Evolutionary conservation across 2,797 vertebrate genomes (phyloP).

Genomic region (Toxotes lorentzi): DNA sequence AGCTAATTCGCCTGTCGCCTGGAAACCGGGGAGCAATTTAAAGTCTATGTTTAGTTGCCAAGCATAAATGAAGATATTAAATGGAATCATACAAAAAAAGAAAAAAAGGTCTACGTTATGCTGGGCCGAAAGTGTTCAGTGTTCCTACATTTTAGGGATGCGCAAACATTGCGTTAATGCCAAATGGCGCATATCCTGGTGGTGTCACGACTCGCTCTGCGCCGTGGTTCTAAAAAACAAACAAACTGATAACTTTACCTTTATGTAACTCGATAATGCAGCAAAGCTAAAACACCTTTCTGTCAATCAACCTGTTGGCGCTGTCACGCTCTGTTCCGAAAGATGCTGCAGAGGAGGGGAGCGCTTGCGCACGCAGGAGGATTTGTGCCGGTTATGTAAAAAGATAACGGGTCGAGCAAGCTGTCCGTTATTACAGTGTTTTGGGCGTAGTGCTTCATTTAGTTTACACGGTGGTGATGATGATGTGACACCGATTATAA

Average conservation of each 20-base stretch:
- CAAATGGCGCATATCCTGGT: not conserved
- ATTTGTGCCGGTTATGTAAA: slow-evolving; percentile 22
- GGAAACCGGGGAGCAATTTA: slow-evolving; percentile 41
- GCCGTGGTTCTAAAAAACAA: not conserved
- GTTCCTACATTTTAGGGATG: not conserved
- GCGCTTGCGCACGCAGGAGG: slow-evolving; percentile 69
- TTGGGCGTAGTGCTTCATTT: not conserved
- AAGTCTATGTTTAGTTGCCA: slow-evolving; percentile 6
- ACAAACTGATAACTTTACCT: not conserved
- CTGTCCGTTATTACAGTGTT: not conserved
- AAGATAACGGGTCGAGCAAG: slow-evolving; percentile 43
- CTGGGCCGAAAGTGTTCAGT: not conserved
- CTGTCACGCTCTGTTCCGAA: slow-evolving; percentile 3
- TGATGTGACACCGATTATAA: not conserved
- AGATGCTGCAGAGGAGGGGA: slow-evolving; percentile 69
- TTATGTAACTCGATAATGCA: not conserved
- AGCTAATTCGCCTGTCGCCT: slow-evolving; percentile 36
- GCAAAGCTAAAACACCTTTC: not conserved
- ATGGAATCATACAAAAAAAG: not conserved
- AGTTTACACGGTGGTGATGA: not conserved
- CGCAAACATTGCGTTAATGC: not conserved
- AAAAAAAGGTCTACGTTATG: not conserved
- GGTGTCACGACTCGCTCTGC: slow-evolving; percentile 6
- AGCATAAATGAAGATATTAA: not conserved
- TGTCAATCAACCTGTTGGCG: slow-evolving; percentile 25